phyloP scores from a whole-genome alignment of 2,797 vertebrate genomes.

The Enteromius fasciolatus region DNA sequence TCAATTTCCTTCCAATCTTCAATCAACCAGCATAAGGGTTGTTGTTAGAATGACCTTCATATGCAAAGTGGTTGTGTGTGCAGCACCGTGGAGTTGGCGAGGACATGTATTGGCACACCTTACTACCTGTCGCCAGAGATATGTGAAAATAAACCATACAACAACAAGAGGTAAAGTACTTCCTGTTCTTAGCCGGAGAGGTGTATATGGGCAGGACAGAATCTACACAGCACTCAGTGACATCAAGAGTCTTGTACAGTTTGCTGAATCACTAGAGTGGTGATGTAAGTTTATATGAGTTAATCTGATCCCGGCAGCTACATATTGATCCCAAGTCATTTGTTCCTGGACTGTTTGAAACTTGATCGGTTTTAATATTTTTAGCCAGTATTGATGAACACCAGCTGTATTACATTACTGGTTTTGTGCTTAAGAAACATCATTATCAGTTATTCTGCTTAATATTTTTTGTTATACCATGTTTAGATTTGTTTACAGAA shows the following conservation, averaged over 20 bases:
- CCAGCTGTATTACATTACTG: not conserved
- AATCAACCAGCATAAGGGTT: not conserved
- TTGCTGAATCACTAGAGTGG: constrained; percentile 35
- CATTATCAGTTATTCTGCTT: not conserved
- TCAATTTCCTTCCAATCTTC: not conserved
- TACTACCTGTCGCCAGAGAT: constrained; percentile 98
- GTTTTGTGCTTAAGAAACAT: not conserved
- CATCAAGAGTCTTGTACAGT: not conserved
- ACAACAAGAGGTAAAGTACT: constrained; percentile 94
- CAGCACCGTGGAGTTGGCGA: constrained; percentile 94
- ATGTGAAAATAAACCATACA: constrained; percentile 98
- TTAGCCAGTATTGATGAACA: constrained; percentile 10
- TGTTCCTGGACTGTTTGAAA: constrained; percentile 55
- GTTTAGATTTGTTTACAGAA: not conserved
- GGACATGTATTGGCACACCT: constrained; percentile 96
- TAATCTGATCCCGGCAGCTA: constrained; percentile 52
- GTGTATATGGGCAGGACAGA: not conserved
- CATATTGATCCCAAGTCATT: constrained; percentile 64
- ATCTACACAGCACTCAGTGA: too few species aligned
- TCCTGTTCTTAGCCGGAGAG: not conserved
- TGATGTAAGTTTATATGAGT: constrained; percentile 46
- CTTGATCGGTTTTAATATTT: constrained; percentile 49
- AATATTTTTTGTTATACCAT: not conserved
- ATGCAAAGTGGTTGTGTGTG: constrained; percentile 42
- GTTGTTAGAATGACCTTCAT: not conserved